A percentile compares a stretch with the other conserved stretches of the same genome.
These are phyloP conservation scores for Elaphurus davidianus DNA, from an alignment of 2,113 vertebrate species.

Conservation along the genomic window DNA sequence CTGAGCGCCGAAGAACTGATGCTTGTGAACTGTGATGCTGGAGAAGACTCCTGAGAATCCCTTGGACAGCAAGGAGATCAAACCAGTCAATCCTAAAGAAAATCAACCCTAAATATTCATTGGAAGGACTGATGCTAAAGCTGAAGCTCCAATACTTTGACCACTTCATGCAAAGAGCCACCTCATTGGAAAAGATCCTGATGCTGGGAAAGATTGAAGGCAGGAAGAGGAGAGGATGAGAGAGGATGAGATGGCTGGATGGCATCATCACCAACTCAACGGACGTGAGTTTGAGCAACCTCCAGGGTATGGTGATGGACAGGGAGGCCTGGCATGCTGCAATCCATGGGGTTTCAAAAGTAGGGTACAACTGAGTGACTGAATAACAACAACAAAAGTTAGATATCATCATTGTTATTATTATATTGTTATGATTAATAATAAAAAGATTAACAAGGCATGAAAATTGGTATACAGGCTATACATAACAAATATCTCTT, in stretches of 20 bases:
- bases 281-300: neutral
- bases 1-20: neutral
- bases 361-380: neutral
- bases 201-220: neutral
- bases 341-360: neutral
- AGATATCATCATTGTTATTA: neutral
- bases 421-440: neutral
- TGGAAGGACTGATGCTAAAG: neutral
- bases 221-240: neutral
- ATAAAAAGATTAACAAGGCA: neutral
- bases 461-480: neutral
- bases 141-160: neutral
- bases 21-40: neutral
- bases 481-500: neutral
- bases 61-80: neutral
- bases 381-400: neutral
- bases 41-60: neutral
- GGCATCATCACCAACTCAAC: neutral
- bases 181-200: neutral
- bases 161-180: neutral
- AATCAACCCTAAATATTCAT: neutral
- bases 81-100: neutral
- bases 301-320: neutral
- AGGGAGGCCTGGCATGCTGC: neutral
- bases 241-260: neutral